Percentiles rank a stretch among this genome's conserved stretches.
Conservation (phyloP, 2,888 invertebrate species). For the Altica lythri region DNA sequence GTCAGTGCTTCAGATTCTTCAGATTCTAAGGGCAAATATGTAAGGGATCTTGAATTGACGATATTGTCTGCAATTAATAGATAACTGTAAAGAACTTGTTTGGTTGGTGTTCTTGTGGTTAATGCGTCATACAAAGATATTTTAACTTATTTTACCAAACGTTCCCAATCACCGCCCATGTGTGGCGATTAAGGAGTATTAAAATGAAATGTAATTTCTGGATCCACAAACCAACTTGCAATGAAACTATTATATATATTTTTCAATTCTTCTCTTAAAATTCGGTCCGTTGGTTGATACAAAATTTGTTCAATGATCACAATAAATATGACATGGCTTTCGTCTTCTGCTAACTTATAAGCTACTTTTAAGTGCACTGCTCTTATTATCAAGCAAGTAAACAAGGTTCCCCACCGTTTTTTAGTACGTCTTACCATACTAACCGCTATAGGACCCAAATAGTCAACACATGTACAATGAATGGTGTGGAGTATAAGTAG, state of each 20-base stretch:
- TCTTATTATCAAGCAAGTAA: constrained; percentile 22
- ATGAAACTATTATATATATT: constrained; percentile 11
- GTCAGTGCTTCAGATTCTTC: constrained; percentile 17
- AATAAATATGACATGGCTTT: constrained; percentile 14
- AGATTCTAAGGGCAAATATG: constrained; percentile 23
- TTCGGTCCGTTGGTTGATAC: constrained; percentile 4
- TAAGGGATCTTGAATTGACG: constrained; percentile 25
- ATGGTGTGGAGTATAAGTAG: constrained; percentile 11
- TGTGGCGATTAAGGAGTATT: constrained; percentile 18
- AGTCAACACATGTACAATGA: constrained; percentile 25
- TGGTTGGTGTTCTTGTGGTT: constrained; percentile 14
- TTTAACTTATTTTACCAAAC: constrained; percentile 21
- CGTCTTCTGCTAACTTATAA: constrained; percentile 14
- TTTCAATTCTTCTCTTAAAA: constrained; percentile 7
- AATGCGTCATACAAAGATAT: constrained; percentile 20
- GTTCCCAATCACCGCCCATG: constrained; percentile 21
- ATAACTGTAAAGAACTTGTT: constrained; percentile 6
- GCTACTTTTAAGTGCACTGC: constrained; percentile 23
- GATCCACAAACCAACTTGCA: constrained; percentile 9
- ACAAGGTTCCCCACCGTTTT: constrained; percentile 22
- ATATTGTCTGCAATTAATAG: constrained; percentile 23
- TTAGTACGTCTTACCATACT: constrained; percentile 22
- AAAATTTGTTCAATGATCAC: constrained; percentile 18
- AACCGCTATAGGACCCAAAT: constrained; percentile 26
- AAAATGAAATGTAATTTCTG: constrained; percentile 20